A percentile compares a stretch with the other conserved stretches of the same genome.
These are phyloP conservation scores for Entomobrya multifasciata DNA, from an alignment of 2,888 invertebrate species.

Conservation along the genomic window DNA sequence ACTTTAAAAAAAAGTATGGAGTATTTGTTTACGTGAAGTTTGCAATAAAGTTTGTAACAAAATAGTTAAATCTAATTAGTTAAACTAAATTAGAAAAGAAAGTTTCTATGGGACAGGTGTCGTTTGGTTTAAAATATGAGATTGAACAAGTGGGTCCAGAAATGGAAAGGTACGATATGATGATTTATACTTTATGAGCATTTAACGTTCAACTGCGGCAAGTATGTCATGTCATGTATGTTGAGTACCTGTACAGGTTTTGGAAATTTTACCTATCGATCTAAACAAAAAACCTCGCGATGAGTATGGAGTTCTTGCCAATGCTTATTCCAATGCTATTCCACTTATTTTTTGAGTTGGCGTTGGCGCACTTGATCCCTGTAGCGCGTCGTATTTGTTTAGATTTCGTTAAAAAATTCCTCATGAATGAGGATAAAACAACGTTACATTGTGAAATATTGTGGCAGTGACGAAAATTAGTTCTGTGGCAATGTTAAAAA, in stretches of 20 bases:
- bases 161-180: conserved; percentile 72
- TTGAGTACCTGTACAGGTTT: conserved; percentile 67
- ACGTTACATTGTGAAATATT: conserved; percentile 67
- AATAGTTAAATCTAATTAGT: too few species aligned
- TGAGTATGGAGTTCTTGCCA: conserved; percentile 72
- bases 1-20: too few species aligned
- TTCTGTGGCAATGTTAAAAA: conserved; percentile 64
- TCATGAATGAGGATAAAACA: conserved; percentile 72
- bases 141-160: conserved; percentile 69
- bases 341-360: conserved; percentile 74
- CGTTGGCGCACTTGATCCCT: conserved; percentile 47
- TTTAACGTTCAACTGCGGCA: neutral
- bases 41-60: too few species aligned
- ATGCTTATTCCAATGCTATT: conserved; percentile 77
- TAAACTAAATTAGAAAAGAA: too few species aligned
- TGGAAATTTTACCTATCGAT: conserved; percentile 76
- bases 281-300: conserved; percentile 61
- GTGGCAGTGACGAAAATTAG: conserved; percentile 67
- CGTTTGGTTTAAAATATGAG: conserved; percentile 74
- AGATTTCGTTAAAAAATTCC: conserved; percentile 74
- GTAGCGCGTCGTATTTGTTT: conserved; percentile 69
- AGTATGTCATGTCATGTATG: too few species aligned
- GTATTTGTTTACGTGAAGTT: too few species aligned
- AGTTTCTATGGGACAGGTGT: too few species aligned
- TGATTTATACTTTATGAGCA: neutral